These are phyloP conservation scores for Sus cebifrons DNA, from an alignment of 2,797 vertebrate genomes.

Conservation along the genomic window DNA sequence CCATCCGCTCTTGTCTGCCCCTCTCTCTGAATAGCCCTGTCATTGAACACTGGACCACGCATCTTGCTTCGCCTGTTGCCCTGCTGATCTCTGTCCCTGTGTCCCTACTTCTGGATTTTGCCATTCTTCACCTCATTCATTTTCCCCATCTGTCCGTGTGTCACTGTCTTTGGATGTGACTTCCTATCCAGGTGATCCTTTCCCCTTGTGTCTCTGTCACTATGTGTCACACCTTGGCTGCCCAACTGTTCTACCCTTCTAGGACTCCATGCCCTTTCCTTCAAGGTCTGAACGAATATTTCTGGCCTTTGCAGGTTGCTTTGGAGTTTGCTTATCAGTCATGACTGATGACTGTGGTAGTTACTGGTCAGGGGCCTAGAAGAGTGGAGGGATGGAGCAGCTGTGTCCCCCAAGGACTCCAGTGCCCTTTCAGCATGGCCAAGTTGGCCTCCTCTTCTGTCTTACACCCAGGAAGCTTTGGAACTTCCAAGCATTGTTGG, in stretches of 20 bases:
- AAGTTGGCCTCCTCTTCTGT: neutral
- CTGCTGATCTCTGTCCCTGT: conserved; percentile 12
- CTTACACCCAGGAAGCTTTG: conserved; percentile 37
- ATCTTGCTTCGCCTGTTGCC: conserved; percentile 4
- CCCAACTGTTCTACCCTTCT: neutral
- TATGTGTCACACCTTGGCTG: conserved; percentile 64
- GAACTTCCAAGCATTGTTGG: conserved; percentile 77
- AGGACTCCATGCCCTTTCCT: conserved; percentile 32
- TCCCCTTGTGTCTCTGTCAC: conserved; percentile 61
- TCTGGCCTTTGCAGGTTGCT: conserved; percentile 61
- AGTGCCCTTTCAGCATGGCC: neutral
- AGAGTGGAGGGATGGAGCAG: neutral
- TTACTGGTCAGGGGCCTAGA: neutral
- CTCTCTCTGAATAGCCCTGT: neutral
- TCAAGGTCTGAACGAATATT: neutral
- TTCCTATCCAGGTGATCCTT: conserved; percentile 49
- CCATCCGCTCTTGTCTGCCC: conserved; percentile 20
- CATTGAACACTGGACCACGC: conserved; percentile 49
- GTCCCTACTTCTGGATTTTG: conserved; percentile 59
- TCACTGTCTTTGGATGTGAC: conserved; percentile 64
- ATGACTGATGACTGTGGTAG: conserved; percentile 52
- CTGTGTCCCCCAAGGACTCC: neutral
- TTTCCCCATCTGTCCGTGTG: conserved; percentile 61
- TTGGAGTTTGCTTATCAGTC: conserved; percentile 65
- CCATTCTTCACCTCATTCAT: conserved; percentile 42